Evolutionary conservation across 2,797 vertebrate genomes (phyloP), one percentile per base, ranked within the genome.

Genomic region (Taeniopygia guttata): DNA sequence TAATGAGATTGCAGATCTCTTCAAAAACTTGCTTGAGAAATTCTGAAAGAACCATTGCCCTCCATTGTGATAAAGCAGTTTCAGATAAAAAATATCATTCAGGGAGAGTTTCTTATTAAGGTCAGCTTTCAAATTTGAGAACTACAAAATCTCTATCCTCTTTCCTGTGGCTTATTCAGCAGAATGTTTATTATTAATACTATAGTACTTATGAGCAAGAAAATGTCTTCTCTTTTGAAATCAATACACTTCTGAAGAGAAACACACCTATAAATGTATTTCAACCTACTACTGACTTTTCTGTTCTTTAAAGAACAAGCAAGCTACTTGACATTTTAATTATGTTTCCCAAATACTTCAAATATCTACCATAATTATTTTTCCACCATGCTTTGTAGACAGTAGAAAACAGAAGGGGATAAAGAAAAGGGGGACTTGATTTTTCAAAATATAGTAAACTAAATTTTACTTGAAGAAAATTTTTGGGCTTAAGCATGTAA

Each of bases 51-150:
- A 55, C 13, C 25, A 58, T 45, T 69, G 36, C 32, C 73, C 20
- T 90, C 80, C 59, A 85, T 16, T 30, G 14, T 46, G 66, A 92
- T 62, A 85, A 93, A 93, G 55, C 5, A 9, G 30, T 75, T 90
- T 73, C 64, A 75, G 78, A 84, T 67, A 70, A 29, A 87, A 88
- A 94, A 87, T 48, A 77, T 23, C 36, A 67, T 81, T 82, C 16
- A 27, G 60, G 40, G 38, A 68, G 83, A n/a, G 72, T 76, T 81
- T 51, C 29, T 76, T 63, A 77, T 36, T 68, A 38, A 87, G 34
- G 81, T 49, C 22, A 83, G 46, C 34, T 87, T 95, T 93, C 66
- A 73, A 83, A 90, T 87, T 84, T 89, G 62, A 67, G 48, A 84
- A 91, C 48, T 86, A 54, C 22, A 86, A 88, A 94, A 81, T 52